Conservation (phyloP, 2,113 vertebrate species). For the Vulpes vulpes region DNA sequence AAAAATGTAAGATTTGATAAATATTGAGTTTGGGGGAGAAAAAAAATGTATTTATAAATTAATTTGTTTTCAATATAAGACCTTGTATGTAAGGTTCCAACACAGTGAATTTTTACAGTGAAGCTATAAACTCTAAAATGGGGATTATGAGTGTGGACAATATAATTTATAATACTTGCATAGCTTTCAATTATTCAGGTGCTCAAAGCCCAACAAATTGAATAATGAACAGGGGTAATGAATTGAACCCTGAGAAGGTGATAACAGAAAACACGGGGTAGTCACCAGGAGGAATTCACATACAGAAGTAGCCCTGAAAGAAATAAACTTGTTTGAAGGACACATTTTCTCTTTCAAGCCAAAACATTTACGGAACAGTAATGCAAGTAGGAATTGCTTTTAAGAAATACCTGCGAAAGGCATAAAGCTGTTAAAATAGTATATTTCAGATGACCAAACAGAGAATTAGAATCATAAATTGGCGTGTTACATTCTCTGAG, state of each 20-base stretch:
- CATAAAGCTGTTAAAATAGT: conserved; percentile 78
- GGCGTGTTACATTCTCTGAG: conserved; percentile 83
- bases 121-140: conserved; percentile 87
- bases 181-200: conserved; percentile 90
- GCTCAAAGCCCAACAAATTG: conserved; percentile 90
- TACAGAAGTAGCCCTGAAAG: conserved; percentile 77
- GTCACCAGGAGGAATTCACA: conserved; percentile 70
- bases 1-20: conserved; percentile 76
- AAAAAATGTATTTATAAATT: conserved; percentile 71
- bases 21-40: conserved; percentile 62
- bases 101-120: conserved; percentile 88
- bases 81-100: conserved; percentile 84
- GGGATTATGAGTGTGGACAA: conserved; percentile 82
- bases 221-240: conserved; percentile 90
- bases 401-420: conserved; percentile 81
- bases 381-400: conserved; percentile 74
- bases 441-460: conserved; percentile 85
- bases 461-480: conserved; percentile 88
- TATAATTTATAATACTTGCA: conserved; percentile 90
- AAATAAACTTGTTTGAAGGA: conserved; percentile 86
- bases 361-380: conserved; percentile 71
- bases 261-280: conserved; percentile 83
- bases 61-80: conserved; percentile 83
- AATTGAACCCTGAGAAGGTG: conserved; percentile 88
- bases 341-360: conserved; percentile 83